Evolutionary conservation across 2,888 invertebrate genomes (phyloP), one percentile per base, ranked within the genome.

Genomic region (Lepidochrysops patricia): DNA sequence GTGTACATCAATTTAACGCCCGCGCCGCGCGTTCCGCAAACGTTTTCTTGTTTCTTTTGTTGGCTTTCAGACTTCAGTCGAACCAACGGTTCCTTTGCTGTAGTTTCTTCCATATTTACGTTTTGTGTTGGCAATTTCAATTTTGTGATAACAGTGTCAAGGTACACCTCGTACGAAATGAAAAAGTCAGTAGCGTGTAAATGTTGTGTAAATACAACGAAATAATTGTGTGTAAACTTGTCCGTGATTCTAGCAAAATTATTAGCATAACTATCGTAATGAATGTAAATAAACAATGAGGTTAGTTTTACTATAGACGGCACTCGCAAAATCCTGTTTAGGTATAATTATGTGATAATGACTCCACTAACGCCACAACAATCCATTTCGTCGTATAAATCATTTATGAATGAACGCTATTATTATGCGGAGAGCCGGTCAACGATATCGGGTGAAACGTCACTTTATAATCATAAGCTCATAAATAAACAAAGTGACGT

Each of bases 401-500:
- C 84, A 85, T 75, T 84, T 79, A 80, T 80, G 83, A 83, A 86
- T 85, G 79, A 78, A 79, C 81, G 83, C 82, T 86, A 80, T 84
- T 85, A 84, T 82, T 80, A 83, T 75, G 72, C 79, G 73, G 76
- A 74, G 52, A 75, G 77, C 80, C 84, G 85, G 84, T 83, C 84
- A 83, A 82, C 79, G 86, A 80, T 88, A 87, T 86, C 84, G 74
- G 77, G 79, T 83, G 80, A 63, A 80, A 86, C 87, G 85, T 88
- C 87, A 87, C 80, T 87, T 87, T 80, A 85, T 86, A 86, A 88
- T 87, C 84, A 86, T 85, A 84, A 84, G 81, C 82, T 84, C 84
- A 82, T 88, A 86, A 87, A 87, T 87, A 87, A 84, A 86, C 81
- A 82, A 76, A 69, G 75, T 86, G 88, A 87, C 84, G 87, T 82